These are phyloP conservation scores for Xanthia icteritia DNA, from an alignment of 2,888 invertebrate species.

Conservation along the genomic window DNA sequence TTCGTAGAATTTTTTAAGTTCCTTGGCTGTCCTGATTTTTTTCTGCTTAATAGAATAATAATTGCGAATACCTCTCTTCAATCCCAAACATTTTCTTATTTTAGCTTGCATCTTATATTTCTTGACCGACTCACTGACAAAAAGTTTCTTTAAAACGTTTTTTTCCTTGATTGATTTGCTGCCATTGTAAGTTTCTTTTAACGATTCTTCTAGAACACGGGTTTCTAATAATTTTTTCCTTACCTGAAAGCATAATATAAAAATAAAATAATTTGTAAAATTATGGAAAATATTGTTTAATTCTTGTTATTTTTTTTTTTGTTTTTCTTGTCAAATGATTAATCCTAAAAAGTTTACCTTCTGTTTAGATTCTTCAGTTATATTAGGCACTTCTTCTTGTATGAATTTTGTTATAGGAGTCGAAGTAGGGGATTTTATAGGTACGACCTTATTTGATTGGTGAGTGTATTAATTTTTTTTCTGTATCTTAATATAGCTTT, in stretches of 20 bases:
- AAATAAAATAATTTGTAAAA: too few relatives aligned
- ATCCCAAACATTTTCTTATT: slow-evolving; percentile 20
- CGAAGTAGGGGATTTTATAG: background rate
- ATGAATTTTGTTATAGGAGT: background rate
- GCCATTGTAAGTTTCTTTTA: background rate
- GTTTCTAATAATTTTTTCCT: slow-evolving; percentile 7
- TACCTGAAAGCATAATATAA: background rate
- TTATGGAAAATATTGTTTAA: too few relatives aligned
- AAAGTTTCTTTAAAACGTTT: slow-evolving; percentile 19
- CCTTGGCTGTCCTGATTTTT: slow-evolving; percentile 3
- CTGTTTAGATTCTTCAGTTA: slow-evolving; percentile 4
- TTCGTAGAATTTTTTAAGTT: slow-evolving; percentile 14
- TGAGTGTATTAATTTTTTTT: slow-evolving; percentile 8
- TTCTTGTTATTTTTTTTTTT: too few relatives aligned
- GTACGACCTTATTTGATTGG: background rate
- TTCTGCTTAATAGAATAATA: slow-evolving; percentile 12
- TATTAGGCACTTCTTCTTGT: slow-evolving; percentile 4
- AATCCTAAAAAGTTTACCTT: background rate
- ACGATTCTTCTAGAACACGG: slow-evolving; percentile 1
- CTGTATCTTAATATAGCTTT: slow-evolving; percentile 10
- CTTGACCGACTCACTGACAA: slow-evolving; percentile 21
- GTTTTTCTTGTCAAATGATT: too few relatives aligned
- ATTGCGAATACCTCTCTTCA: slow-evolving; percentile 27
- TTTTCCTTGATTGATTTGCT: slow-evolving; percentile 1
- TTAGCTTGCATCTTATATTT: slow-evolving; percentile 27